Evolutionary conservation across 1,140 invertebrate genomes (phyloP), one percentile per base, ranked within the genome.

Genomic region (Lordiphosa collinella): DNA sequence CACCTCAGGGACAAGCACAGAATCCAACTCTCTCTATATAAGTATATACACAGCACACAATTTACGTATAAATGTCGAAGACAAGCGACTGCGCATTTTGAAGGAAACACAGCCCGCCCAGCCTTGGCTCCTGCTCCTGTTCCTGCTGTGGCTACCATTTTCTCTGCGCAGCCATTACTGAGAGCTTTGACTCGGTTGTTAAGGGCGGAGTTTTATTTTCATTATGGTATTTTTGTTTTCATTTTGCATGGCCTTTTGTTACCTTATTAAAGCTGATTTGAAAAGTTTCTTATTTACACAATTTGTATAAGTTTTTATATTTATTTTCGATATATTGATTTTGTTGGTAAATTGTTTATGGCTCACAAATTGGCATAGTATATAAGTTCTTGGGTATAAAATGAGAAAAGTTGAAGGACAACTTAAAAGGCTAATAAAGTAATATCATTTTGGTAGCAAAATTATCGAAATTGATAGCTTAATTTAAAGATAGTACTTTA

Each of bases 21-120:
- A 49, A 56, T 38, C 50, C 59, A 59, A 80, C 76, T 71, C 22
- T 67, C 54, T 61, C 58, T 55, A 43, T 41, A 40, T 46, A 57
- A n/a, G 25, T 36, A 37, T 40, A 59, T 34, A 13, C 14, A 18
- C 36, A 14, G n/a, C n/a, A n/a, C n/a, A n/a, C n/a, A 12, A n/a
- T 13, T 53, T 47, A 34, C 43, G 22, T 68, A 46, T 37, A 50
- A 22, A 41, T 38, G 32, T 18, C 51, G 46, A 75, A 75, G 64
- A 63, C 51, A 59, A 73, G 78, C 78, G 78, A 84, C 78, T 84
- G 78, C 78, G 78, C 78, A 84, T 78, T 85, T 82, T 25, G 65
- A 84, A 78, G 78, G 52, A 76, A 70, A 46, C 14, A n/a, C 12
- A 14, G 22, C 34, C 50, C 54, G 31, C 34, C 36, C 32, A 22